Percentiles rank a stretch among this genome's conserved stretches.
phyloP scores from a whole-genome alignment of 2,888 invertebrate genomes.

The Campopleginae sp. region DNA sequence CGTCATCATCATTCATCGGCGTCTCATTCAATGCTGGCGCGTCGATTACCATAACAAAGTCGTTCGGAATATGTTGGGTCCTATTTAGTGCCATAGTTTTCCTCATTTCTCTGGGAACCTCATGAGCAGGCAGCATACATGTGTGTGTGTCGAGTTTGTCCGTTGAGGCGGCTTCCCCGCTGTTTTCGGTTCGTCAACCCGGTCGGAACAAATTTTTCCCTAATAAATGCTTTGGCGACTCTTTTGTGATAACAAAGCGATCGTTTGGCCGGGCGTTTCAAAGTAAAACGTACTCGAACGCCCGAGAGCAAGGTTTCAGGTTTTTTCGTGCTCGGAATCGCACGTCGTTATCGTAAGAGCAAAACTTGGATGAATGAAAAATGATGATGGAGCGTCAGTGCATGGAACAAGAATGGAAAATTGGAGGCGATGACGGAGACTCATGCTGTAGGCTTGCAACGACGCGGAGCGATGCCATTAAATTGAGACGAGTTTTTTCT shows the following conservation, averaged over 20 bases:
- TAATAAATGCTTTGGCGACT: slow-evolving; percentile 13
- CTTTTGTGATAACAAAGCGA: slow-evolving; percentile 1
- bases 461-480: slow-evolving; percentile 55
- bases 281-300: background rate
- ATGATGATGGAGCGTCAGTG: slow-evolving; percentile 25
- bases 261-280: background rate
- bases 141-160: background rate
- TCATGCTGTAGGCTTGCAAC: slow-evolving; percentile 17
- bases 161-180: background rate
- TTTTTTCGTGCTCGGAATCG: background rate
- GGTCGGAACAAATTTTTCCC: slow-evolving; percentile 41
- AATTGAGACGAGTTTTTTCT: slow-evolving; percentile 70
- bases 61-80: slow-evolving; percentile 65
- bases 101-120: slow-evolving; percentile 62
- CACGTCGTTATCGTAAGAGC: background rate
- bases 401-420: slow-evolving; percentile 22
- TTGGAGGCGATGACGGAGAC: slow-evolving; percentile 31
- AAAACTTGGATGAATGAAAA: background rate
- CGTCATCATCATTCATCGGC: slow-evolving; percentile 25
- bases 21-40: slow-evolving; percentile 35
- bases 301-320: background rate
- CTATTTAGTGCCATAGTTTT: slow-evolving; percentile 69
- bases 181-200: slow-evolving; percentile 60
- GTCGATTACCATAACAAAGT: slow-evolving; percentile 68
- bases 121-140: background rate